These are phyloP conservation scores for Acleris laterana DNA, from an alignment of 2,888 invertebrate genomes.

Conservation along the genomic window DNA sequence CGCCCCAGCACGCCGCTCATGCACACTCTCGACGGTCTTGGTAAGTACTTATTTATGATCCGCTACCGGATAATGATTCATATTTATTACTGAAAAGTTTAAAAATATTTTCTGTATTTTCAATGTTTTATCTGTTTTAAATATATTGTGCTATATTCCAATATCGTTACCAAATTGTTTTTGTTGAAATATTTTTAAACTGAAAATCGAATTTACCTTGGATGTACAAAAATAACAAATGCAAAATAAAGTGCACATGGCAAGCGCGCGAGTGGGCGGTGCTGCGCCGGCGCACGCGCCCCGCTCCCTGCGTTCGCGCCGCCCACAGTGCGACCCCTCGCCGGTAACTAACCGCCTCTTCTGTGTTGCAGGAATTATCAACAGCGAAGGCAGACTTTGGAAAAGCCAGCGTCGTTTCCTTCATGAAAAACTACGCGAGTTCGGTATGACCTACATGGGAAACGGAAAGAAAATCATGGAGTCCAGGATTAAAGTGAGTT, in stretches of 20 bases:
- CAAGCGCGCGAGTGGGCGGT: conserved; percentile 57
- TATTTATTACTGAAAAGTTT: background rate
- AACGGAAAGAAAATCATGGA: conserved; percentile 93
- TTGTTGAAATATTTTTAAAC: background rate
- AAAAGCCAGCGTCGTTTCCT: conserved; percentile 94
- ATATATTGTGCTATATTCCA: background rate
- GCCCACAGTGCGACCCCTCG: conserved; percentile 64
- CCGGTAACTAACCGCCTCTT: conserved; percentile 41
- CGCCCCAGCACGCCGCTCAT: conserved; percentile 94
- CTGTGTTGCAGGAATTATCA: conserved; percentile 90
- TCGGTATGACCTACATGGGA: conserved; percentile 95
- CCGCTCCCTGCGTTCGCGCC: conserved; percentile 57
- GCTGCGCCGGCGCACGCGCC: conserved; percentile 49
- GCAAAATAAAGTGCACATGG: conserved; percentile 25
- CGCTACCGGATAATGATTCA: background rate
- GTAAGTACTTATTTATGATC: conserved; percentile 84
- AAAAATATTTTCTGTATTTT: background rate
- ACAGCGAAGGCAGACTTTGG: conserved; percentile 95
- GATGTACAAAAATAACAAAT: background rate
- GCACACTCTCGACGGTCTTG: conserved; percentile 94
- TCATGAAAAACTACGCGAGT: conserved; percentile 92
- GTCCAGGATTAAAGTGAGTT: conserved; percentile 90
- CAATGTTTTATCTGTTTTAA: background rate
- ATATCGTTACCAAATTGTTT: conserved; percentile 1
- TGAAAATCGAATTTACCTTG: background rate